Evolutionary conservation across 2,797 vertebrate species (phyloP).

Genomic region (Helarctos malayanus): DNA sequence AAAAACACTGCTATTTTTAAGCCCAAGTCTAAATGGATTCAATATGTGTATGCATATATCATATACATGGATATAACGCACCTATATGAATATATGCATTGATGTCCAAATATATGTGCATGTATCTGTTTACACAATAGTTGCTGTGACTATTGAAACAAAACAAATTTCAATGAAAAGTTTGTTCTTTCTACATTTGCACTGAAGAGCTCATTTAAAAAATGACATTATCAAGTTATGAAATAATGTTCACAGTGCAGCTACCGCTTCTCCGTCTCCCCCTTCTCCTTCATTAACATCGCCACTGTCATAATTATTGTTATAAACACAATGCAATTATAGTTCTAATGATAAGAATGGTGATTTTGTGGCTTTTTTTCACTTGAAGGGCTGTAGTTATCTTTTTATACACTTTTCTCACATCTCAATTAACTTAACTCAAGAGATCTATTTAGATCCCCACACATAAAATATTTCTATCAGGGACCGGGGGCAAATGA

Average conservation of each 20-base stretch:
- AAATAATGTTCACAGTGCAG: not conserved
- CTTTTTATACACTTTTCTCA: conserved; percentile 44
- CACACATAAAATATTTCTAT: conserved; percentile 46
- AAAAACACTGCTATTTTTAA: not conserved
- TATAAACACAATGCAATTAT: conserved; percentile 44
- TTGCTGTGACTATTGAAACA: not conserved
- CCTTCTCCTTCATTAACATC: not conserved
- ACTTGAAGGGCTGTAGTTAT: conserved; percentile 56
- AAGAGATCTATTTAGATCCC: not conserved
- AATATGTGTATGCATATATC: not conserved
- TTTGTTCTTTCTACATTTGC: not conserved
- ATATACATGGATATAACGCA: not conserved
- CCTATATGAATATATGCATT: not conserved
- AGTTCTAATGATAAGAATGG: conserved; percentile 40
- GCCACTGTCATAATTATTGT: not conserved
- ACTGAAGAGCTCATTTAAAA: not conserved
- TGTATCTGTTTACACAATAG: not conserved
- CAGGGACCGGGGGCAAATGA: not conserved
- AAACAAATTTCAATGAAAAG: not conserved
- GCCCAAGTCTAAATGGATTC: not conserved
- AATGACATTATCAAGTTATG: not conserved
- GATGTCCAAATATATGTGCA: too few relatives aligned
- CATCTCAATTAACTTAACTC: conserved; percentile 50
- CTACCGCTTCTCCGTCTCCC: not conserved
- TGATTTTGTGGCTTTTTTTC: conserved; percentile 46